Evolutionary conservation across 2,113 vertebrate species (phyloP), one percentile per base, ranked within the genome.

Genomic region (Orcinus orca): DNA sequence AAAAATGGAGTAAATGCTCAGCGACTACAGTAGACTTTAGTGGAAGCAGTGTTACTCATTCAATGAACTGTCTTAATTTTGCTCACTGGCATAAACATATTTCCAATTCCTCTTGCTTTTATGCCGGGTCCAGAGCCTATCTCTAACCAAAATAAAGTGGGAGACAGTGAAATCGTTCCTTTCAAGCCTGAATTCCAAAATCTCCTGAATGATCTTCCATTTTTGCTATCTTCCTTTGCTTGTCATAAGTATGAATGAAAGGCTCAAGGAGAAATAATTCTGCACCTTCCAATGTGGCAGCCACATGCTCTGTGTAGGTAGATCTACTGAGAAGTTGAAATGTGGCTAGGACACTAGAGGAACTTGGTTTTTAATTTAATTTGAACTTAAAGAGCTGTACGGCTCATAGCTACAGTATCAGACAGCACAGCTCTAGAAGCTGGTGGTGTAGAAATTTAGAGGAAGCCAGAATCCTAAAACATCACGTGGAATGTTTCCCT

Each of bases 241-340:
- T 67, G 7, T 15, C 4, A 1, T 31, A n/a, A 10, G 6, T 58
- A 5, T 41, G 15, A 74, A 76, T 20, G 9, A 77, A 58, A 13
- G 4, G 5, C 26, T 87, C 12, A 11, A 23, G 6, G 17, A 89
- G 29, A 53, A 7, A 5, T n/a, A n/a, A 29, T 55, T 58, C 25
- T 87, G 4, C 8, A 31, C 6, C 68, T 33, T 55, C 8, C 8
- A 50, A 4, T 36, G 4, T 3, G 6, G 15, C 73, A 73, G 11
- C 31, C 9, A 26, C 29, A 55, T 1, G 5, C 5, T 1, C 5
- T 5, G 13, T 7, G 1, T 31, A 41, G 13, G 3, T 38, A 47
- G 17, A 53, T 53, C 14, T n/a, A 8, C 5, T 67, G 15, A 82
- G 26, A 68, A 65, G 1, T 11, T 65, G n/a, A 93, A 62, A 70